Conservation (phyloP, 2,797 vertebrate species). For the Eupleurogrammus muticus region DNA sequence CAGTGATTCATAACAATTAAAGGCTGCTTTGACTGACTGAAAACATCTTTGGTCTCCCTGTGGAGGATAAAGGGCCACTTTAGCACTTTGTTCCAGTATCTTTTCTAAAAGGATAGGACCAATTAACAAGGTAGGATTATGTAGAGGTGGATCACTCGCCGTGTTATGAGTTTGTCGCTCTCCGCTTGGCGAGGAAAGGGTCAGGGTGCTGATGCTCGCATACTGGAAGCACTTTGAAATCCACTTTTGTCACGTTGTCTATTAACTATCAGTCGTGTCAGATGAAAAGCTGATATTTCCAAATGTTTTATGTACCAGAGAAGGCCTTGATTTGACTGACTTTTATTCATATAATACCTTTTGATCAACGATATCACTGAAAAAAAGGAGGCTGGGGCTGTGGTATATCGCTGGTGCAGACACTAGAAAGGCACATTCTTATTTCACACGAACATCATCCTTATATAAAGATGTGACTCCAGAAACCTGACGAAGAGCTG, state of each 20-base stretch:
- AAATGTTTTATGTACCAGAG: background rate
- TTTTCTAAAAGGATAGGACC: constrained; percentile 23
- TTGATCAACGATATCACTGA: background rate
- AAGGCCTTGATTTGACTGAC: background rate
- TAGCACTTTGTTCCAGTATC: constrained; percentile 19
- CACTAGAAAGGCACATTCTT: background rate
- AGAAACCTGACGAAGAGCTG: constrained; percentile 18
- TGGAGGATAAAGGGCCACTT: constrained; percentile 18
- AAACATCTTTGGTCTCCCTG: constrained; percentile 21
- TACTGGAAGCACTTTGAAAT: constrained; percentile 14
- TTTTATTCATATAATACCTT: background rate
- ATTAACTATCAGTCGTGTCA: background rate
- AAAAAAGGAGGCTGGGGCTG: background rate
- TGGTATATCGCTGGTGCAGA: background rate
- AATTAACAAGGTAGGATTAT: constrained; percentile 21
- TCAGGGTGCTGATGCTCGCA: background rate
- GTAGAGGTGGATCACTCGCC: background rate
- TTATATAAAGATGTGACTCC: constrained; percentile 5
- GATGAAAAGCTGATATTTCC: constrained; percentile 4
- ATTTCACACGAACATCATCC: constrained; percentile 1
- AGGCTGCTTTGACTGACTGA: constrained; percentile 15
- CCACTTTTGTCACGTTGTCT: constrained; percentile 9
- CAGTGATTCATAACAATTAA: constrained; percentile 20
- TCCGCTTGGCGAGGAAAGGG: background rate
- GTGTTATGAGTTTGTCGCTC: background rate